These are phyloP conservation scores for Emmelina monodactyla DNA, from an alignment of 2,888 invertebrate genomes.

Conservation along the genomic window DNA sequence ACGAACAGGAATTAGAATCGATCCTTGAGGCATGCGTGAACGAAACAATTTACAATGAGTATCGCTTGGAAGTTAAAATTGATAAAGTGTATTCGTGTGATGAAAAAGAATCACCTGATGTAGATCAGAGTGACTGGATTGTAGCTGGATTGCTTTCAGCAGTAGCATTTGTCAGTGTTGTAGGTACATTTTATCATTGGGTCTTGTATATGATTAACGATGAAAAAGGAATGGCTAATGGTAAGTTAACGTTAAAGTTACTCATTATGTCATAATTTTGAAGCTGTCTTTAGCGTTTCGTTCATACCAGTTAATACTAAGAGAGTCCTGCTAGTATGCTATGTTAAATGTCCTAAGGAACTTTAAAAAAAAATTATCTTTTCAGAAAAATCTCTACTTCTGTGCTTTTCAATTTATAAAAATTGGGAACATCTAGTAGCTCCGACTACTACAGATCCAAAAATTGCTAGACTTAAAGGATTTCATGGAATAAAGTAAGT, in stretches of 20 bases:
- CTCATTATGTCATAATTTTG: too few relatives aligned
- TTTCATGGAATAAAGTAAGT: slow-evolving; percentile 24
- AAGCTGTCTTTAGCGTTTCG: too few relatives aligned
- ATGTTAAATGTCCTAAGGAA: too few relatives aligned
- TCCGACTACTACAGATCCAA: slow-evolving; percentile 16
- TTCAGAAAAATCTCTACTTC: slow-evolving; percentile 19
- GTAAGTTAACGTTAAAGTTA: too few relatives aligned
- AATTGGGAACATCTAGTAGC: slow-evolving; percentile 21
- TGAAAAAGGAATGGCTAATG: not conserved
- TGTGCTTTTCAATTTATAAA: slow-evolving; percentile 22
- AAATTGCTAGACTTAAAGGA: slow-evolving; percentile 17
- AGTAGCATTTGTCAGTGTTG: slow-evolving; percentile 4
- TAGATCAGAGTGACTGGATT: not conserved
- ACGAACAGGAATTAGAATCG: slow-evolving; percentile 11
- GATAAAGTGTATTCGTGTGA: slow-evolving; percentile 17
- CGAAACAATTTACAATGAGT: slow-evolving; percentile 16
- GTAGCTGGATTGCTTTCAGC: not conserved
- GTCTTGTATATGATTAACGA: not conserved
- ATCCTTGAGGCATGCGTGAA: slow-evolving; percentile 22
- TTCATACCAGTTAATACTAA: too few relatives aligned
- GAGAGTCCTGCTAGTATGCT: too few relatives aligned
- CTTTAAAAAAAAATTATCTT: slow-evolving; percentile 3
- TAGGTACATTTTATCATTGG: slow-evolving; percentile 4
- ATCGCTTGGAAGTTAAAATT: slow-evolving; percentile 17
- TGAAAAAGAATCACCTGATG: slow-evolving; percentile 6